A percentile compares a stretch with the other conserved stretches of the same genome.
Evolutionary conservation across 2,113 vertebrate species (phyloP).

Genomic region (Lonchura striata): DNA sequence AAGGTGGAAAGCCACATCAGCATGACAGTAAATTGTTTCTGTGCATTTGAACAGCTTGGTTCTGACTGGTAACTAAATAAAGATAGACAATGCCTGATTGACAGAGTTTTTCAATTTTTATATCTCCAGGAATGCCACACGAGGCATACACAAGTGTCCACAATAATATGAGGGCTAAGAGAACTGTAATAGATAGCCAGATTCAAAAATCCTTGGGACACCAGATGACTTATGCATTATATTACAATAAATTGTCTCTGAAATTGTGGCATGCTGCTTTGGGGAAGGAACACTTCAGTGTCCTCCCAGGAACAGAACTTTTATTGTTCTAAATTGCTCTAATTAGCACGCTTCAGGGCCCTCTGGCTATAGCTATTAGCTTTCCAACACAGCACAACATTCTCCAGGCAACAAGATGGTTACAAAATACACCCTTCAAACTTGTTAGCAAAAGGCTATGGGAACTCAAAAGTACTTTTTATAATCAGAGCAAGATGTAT

Average conservation of each 20-base stretch:
- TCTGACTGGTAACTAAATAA: background rate
- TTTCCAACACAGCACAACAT: constrained; percentile 17
- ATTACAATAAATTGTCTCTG: constrained; percentile 33
- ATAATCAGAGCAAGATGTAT: background rate
- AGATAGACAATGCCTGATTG: background rate
- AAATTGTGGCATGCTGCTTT: constrained; percentile 8
- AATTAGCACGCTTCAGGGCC: constrained; percentile 52
- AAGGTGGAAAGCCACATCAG: background rate
- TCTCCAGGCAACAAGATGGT: constrained; percentile 29
- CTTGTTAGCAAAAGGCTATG: background rate
- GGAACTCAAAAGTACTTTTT: background rate
- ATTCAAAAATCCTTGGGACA: constrained; percentile 32
- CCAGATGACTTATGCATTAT: background rate
- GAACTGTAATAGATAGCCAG: background rate
- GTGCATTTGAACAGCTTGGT: background rate
- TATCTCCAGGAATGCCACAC: background rate
- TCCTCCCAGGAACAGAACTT: constrained; percentile 45
- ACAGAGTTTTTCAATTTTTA: background rate
- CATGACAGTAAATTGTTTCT: background rate
- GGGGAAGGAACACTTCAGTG: background rate
- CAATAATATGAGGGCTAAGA: background rate
- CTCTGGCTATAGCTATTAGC: constrained; percentile 34
- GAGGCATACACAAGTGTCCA: background rate
- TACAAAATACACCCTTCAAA: constrained; percentile 42
- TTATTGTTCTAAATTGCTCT: constrained; percentile 49